Conservation (phyloP, 2,888 invertebrate species). For the Anoncus sp. region DNA sequence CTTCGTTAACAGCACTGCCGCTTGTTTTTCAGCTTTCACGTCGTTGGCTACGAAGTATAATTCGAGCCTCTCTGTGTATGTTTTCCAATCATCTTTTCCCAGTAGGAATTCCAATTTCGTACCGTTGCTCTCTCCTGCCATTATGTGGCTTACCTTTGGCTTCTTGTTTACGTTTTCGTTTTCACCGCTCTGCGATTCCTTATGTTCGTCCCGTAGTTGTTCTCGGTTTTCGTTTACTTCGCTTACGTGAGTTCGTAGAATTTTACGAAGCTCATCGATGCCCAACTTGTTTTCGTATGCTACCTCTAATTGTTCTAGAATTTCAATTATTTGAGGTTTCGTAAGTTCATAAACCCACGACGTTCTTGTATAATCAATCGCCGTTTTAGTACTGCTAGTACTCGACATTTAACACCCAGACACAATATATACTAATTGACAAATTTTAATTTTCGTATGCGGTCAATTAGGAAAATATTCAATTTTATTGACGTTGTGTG, state of each 20-base stretch:
- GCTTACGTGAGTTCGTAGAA: slow-evolving; percentile 35
- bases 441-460: too few relatives aligned
- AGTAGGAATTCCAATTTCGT: slow-evolving; percentile 33
- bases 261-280: slow-evolving; percentile 34
- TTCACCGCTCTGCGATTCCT: slow-evolving; percentile 13
- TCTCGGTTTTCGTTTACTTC: slow-evolving; percentile 20
- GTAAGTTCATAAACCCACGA: slow-evolving; percentile 23
- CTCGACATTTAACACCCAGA: too few relatives aligned
- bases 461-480: slow-evolving; percentile 4
- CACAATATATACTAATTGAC: neutral
- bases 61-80: slow-evolving; percentile 42
- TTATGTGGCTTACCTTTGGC: slow-evolving; percentile 20
- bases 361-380: slow-evolving; percentile 26
- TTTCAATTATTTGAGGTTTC: slow-evolving; percentile 23
- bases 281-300: neutral
- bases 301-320: slow-evolving; percentile 17
- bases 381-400: neutral
- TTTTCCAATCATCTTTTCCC: slow-evolving; percentile 35
- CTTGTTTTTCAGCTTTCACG: slow-evolving; percentile 43
- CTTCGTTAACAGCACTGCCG: slow-evolving; percentile 55
- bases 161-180: slow-evolving; percentile 21
- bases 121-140: slow-evolving; percentile 31
- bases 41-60: slow-evolving; percentile 61
- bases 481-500: neutral
- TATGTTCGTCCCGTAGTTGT: slow-evolving; percentile 13